A percentile compares a stretch with the other conserved stretches of the same genome.
phyloP scores from a whole-genome alignment of 2,113 vertebrate species.

The Seriola aureovittata region DNA sequence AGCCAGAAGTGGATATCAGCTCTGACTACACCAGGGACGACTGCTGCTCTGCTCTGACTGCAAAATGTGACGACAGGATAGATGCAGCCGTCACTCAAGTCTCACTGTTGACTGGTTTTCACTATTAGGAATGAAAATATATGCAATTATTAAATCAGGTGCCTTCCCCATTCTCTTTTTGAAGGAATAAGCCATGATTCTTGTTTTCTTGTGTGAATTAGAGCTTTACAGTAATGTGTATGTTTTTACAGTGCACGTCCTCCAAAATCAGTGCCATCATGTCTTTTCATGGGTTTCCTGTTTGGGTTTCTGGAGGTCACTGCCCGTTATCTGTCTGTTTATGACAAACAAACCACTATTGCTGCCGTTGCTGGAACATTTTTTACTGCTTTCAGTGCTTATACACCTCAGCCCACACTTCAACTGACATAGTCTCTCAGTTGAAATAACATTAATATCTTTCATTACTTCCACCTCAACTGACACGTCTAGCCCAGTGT shows the following conservation, averaged over 20 bases:
- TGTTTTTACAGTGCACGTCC: background rate
- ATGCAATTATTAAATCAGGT: too few relatives aligned
- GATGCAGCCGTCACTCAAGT: background rate
- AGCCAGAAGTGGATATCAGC: conserved; percentile 21
- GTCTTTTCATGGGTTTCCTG: background rate
- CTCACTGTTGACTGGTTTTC: background rate
- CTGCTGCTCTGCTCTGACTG: background rate
- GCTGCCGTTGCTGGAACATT: too few relatives aligned
- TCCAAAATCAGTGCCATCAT: background rate
- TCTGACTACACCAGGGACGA: background rate
- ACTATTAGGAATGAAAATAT: too few relatives aligned
- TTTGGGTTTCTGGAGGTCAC: background rate
- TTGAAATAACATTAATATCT: background rate
- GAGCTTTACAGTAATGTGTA: background rate
- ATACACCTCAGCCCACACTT: background rate
- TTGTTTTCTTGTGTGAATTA: too few relatives aligned
- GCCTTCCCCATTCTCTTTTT: too few relatives aligned
- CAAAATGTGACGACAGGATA: background rate
- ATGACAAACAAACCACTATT: too few relatives aligned
- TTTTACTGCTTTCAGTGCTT: too few relatives aligned
- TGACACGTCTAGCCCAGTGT: too few relatives aligned
- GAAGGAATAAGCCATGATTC: too few relatives aligned
- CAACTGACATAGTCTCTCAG: background rate
- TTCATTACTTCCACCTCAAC: background rate
- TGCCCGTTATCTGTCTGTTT: too few relatives aligned